Evolutionary conservation across 2,888 invertebrate species (phyloP).

Genomic region (Phymatocera aterrima): DNA sequence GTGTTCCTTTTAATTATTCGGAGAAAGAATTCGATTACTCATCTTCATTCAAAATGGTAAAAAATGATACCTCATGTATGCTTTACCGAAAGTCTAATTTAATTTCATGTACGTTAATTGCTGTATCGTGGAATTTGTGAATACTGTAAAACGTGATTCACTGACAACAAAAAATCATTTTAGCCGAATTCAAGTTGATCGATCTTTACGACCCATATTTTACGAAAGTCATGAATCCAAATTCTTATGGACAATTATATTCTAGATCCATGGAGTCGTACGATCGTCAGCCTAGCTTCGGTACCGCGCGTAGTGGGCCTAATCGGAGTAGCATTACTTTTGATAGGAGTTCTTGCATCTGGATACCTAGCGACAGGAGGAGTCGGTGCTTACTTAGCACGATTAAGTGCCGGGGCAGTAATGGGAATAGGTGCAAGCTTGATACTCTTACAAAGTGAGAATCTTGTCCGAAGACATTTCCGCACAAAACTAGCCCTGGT

Average conservation of each 20-base stretch:
- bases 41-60: neutral
- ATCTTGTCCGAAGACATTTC: conserved; percentile 62
- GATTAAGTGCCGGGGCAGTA: conserved; percentile 67
- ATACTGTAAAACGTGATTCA: neutral
- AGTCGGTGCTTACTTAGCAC: conserved; percentile 67
- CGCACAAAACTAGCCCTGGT: conserved; percentile 59
- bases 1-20: neutral
- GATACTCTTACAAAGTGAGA: conserved; percentile 62
- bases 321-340: conserved; percentile 63
- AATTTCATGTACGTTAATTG: too few species aligned
- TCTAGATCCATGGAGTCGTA: conserved; percentile 79
- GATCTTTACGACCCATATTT: neutral
- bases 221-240: neutral
- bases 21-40: neutral
- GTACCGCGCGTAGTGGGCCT: conserved; percentile 64
- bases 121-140: too few species aligned
- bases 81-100: too few species aligned
- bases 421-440: conserved; percentile 70
- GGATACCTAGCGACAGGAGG: conserved; percentile 69
- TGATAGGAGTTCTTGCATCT: conserved; percentile 64
- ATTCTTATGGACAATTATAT: conserved; percentile 20
- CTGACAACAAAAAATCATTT: neutral
- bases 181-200: neutral
- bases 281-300: conserved; percentile 74
- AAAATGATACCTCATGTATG: too few species aligned